Evolutionary conservation across 2,888 invertebrate genomes (phyloP).

Genomic region (Melanophora roralis): DNA sequence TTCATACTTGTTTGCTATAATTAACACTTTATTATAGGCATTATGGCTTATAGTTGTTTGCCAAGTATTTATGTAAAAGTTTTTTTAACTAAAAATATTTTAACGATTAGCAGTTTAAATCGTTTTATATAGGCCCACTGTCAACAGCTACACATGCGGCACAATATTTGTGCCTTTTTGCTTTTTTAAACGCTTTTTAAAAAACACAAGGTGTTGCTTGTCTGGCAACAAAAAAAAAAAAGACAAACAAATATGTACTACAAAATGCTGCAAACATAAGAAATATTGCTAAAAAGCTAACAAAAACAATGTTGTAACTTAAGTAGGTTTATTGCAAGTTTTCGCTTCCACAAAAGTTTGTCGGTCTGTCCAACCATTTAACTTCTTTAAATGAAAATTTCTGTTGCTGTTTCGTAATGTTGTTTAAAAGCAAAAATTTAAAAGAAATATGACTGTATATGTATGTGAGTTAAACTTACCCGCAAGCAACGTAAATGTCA

Average conservation of each 20-base stretch:
- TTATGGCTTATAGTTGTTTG: too few species aligned
- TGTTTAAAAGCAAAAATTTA: conserved; percentile 30
- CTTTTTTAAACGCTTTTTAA: not conserved
- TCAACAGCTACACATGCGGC: conserved; percentile 10
- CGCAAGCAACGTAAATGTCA: conserved; percentile 63
- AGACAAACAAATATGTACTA: not conserved
- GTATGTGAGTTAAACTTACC: conserved; percentile 60
- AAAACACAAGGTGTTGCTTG: conserved; percentile 46
- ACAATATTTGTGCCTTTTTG: conserved; percentile 5
- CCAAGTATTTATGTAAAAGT: too few species aligned
- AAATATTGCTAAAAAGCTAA: conserved; percentile 14
- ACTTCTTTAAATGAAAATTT: not conserved
- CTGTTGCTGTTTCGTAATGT: conserved; percentile 6
- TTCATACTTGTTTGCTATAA: too few species aligned
- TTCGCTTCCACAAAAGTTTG: conserved; percentile 3
- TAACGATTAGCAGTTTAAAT: too few species aligned
- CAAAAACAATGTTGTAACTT: conserved; percentile 32
- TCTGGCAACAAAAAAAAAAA: not conserved
- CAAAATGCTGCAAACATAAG: not conserved
- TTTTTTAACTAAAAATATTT: too few species aligned
- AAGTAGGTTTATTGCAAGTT: conserved; percentile 26
- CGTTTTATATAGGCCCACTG: too few species aligned
- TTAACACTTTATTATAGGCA: too few species aligned
- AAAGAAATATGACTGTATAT: not conserved
- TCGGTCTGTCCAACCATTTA: conserved; percentile 5